Evolutionary conservation across 2,888 invertebrate species (phyloP).

Genomic region (Spodoptera exigua): DNA sequence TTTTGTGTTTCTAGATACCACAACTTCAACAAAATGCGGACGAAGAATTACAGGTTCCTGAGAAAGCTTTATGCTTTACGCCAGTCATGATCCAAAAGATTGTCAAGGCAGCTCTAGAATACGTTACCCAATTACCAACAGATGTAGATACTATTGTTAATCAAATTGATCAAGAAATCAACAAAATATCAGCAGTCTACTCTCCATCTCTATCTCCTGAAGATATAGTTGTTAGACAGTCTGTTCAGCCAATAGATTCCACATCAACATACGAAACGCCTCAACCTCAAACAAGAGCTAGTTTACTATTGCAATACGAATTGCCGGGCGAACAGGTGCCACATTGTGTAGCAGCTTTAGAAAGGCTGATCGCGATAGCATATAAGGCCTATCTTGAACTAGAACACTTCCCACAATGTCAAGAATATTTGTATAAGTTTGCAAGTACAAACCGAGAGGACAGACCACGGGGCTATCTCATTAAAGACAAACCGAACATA

Average conservation of each 20-base stretch:
- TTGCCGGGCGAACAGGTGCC: slow-evolving; percentile 53
- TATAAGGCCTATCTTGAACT: slow-evolving; percentile 56
- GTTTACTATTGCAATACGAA: slow-evolving; percentile 58
- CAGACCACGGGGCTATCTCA: slow-evolving; percentile 22
- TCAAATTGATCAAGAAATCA: slow-evolving; percentile 32
- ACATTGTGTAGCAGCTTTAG: slow-evolving; percentile 60
- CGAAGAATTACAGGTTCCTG: slow-evolving; percentile 10
- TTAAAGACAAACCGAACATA: slow-evolving; percentile 16
- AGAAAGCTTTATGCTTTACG: slow-evolving; percentile 38
- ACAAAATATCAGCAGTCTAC: slow-evolving; percentile 10
- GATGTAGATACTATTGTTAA: slow-evolving; percentile 28
- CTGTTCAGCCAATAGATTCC: slow-evolving; percentile 41
- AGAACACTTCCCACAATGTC: slow-evolving; percentile 53
- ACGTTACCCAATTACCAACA: slow-evolving; percentile 37
- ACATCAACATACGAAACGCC: slow-evolving; percentile 29
- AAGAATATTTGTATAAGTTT: slow-evolving; percentile 35
- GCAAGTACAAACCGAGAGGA: slow-evolving; percentile 33
- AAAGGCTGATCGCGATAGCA: slow-evolving; percentile 59
- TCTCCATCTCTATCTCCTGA: too few species aligned
- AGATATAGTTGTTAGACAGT: slow-evolving; percentile 12
- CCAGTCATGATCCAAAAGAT: slow-evolving; percentile 37
- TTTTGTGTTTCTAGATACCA: slow-evolving; percentile 25
- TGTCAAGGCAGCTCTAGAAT: slow-evolving; percentile 41
- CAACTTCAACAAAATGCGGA: slow-evolving; percentile 7
- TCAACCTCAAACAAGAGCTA: slow-evolving; percentile 35